A percentile compares a stretch with the other conserved stretches of the same genome.
phyloP scores from a whole-genome alignment of 1,140 invertebrate species.

The Zaprionus tsacasi region DNA sequence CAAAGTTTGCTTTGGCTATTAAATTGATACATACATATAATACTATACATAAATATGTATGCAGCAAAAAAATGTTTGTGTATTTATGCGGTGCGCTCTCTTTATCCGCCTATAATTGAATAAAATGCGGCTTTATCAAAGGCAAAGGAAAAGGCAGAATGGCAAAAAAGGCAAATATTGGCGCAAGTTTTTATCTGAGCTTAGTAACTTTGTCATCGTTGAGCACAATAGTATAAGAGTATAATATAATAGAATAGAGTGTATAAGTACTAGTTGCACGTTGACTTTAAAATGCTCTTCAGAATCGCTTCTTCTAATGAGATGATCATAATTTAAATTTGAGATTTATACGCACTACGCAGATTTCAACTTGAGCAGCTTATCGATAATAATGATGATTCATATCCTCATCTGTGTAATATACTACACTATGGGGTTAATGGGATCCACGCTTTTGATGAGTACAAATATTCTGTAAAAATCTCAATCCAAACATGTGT shows the following conservation, averaged over 20 bases:
- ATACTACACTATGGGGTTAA: slow-evolving; percentile 7
- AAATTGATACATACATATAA: slow-evolving; percentile 27
- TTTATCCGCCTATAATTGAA: slow-evolving; percentile 77
- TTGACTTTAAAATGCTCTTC: slow-evolving; percentile 18
- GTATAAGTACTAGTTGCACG: too few relatives aligned
- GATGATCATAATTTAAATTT: too few relatives aligned
- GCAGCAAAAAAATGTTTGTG: neutral
- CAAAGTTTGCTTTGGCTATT: slow-evolving; percentile 30
- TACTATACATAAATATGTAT: neutral
- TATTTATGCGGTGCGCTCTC: slow-evolving; percentile 37
- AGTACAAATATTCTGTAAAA: slow-evolving; percentile 32
- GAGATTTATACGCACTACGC: neutral
- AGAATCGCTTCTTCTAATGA: neutral
- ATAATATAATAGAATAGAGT: neutral
- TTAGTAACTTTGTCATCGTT: slow-evolving; percentile 59
- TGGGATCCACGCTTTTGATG: slow-evolving; percentile 2
- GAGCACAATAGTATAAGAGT: neutral
- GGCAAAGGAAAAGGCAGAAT: slow-evolving; percentile 20
- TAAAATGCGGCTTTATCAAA: slow-evolving; percentile 63
- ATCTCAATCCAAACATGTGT: neutral
- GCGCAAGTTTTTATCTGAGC: slow-evolving; percentile 66
- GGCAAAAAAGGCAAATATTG: slow-evolving; percentile 67
- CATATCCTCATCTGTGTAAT: slow-evolving; percentile 4
- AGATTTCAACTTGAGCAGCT: too few relatives aligned
- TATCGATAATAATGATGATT: slow-evolving; percentile 1